Conservation (phyloP, 2,888 invertebrate genomes). For the Coronaproctus castanopsis region DNA sequence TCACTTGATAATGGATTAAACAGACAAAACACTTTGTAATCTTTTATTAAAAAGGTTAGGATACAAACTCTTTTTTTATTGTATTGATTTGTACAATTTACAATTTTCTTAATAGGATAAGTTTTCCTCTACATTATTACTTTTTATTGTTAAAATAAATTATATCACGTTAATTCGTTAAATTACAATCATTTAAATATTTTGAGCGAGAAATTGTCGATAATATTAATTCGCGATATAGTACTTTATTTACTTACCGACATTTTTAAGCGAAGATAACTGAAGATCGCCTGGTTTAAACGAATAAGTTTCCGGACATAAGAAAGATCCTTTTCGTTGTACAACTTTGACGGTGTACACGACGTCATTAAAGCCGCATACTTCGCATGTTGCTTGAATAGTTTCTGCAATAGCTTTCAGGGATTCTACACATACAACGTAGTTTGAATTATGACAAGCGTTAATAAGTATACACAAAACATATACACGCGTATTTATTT, state of each 20-base stretch:
- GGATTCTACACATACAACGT: constrained; percentile 33
- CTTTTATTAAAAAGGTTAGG: no score
- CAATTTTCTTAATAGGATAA: no score
- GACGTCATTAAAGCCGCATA: constrained; percentile 12
- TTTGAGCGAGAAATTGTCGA: no score
- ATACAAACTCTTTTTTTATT: no score
- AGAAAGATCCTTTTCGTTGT: constrained; percentile 5
- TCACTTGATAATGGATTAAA: no score
- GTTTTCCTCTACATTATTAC: no score
- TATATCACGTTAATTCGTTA: no score
- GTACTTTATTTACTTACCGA: constrained; percentile 45
- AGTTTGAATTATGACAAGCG: neutral
- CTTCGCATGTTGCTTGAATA: constrained; percentile 13
- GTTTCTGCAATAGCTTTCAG: constrained; percentile 34
- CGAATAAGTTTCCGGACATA: constrained; percentile 5
- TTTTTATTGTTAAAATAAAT: no score
- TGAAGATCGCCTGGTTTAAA: constrained; percentile 57
- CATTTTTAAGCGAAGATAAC: constrained; percentile 50
- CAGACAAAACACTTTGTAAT: no score
- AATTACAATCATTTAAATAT: no score
- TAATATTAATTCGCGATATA: no score
- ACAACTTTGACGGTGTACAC: constrained; percentile 9
- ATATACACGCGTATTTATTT: neutral
- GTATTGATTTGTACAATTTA: no score
- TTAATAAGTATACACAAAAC: neutral